Evolutionary conservation across 2,888 invertebrate species (phyloP).

Genomic region (Diloba caeruleocephala): DNA sequence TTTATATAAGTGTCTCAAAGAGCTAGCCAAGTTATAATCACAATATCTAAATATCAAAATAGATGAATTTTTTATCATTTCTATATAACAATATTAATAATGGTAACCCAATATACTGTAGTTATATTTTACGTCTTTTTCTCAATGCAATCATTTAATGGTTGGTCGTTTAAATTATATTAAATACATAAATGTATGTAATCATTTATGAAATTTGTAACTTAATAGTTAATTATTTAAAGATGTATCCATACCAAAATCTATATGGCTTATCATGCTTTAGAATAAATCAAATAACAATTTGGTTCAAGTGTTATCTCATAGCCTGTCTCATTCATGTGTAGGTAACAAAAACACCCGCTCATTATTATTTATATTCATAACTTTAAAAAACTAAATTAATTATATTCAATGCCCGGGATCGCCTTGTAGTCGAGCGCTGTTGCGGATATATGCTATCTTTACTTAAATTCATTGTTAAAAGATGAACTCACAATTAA

Average conservation of each 20-base stretch:
- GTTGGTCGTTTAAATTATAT: not conserved
- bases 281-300: constrained; percentile 17
- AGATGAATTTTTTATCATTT: constrained; percentile 4
- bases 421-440: too few species aligned
- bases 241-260: constrained; percentile 7
- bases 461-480: too few species aligned
- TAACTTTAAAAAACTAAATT: too few species aligned
- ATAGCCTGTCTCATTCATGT: constrained; percentile 5
- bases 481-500: too few species aligned
- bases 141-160: not conserved
- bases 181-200: not conserved
- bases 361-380: too few species aligned
- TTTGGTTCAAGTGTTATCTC: constrained; percentile 35
- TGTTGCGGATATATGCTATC: too few species aligned
- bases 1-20: constrained; percentile 10
- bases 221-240: constrained; percentile 13
- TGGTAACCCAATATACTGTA: not conserved
- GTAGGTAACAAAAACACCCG: not conserved
- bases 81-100: too few species aligned
- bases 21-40: constrained; percentile 10
- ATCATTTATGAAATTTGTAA: constrained; percentile 5
- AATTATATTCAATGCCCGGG: too few species aligned
- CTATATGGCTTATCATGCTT: constrained; percentile 15
- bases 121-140: not conserved
- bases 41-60: constrained; percentile 10